phyloP scores from a whole-genome alignment of 2,113 vertebrate genomes.

The Ictidomys tridecemlineatus region DNA sequence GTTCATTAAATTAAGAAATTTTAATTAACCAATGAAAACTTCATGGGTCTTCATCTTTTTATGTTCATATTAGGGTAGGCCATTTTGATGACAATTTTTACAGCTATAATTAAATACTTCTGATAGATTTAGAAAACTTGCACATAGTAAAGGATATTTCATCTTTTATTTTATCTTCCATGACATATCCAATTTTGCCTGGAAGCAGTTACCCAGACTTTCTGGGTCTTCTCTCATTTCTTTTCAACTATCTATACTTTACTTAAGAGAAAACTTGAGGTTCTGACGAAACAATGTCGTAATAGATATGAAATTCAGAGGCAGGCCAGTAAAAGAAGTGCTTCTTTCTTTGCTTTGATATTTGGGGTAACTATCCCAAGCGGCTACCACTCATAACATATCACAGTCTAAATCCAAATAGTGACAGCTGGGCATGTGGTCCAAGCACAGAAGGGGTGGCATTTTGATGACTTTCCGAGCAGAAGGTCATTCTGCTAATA shows the following conservation, averaged over 20 bases:
- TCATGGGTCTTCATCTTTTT: constrained; percentile 74
- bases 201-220: background rate
- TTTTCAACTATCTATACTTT: constrained; percentile 24
- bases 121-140: constrained; percentile 73
- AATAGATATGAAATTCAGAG: background rate
- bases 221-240: constrained; percentile 37
- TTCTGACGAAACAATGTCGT: background rate
- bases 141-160: constrained; percentile 73
- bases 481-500: background rate
- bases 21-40: constrained; percentile 81
- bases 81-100: constrained; percentile 78
- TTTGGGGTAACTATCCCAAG: background rate
- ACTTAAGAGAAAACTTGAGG: background rate
- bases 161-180: constrained; percentile 70
- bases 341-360: background rate
- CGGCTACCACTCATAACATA: background rate
- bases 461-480: background rate
- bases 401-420: background rate
- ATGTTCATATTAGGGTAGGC: constrained; percentile 64
- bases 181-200: constrained; percentile 62
- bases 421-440: background rate
- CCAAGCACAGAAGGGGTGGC: background rate
- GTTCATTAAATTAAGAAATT: constrained; percentile 82
- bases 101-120: constrained; percentile 79
- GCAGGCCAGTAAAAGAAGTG: background rate